Evolutionary conservation across 2,113 vertebrate species (phyloP), one percentile per base, ranked within the genome.

Genomic region (Chaenocephalus aceratus): DNA sequence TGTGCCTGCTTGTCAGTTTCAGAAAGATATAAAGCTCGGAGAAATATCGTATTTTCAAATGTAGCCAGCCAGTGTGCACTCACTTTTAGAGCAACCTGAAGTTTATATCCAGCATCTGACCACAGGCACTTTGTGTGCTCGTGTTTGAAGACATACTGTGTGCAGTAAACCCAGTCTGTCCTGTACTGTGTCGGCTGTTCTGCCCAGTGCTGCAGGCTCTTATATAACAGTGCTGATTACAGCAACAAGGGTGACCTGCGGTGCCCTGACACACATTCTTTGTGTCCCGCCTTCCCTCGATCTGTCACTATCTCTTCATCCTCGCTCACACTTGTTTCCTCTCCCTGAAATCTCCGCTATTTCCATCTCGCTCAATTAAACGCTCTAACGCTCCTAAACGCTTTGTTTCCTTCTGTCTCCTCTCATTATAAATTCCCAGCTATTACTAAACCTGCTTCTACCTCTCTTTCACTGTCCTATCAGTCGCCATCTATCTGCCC

Each of bases 171-270:
- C 79, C 77, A 21, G 78, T 83, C 69, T 61, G 64, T 85, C 78
- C 82, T 69, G 83, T 75, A 72, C 67, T 72, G 58, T 54, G 85
- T 82, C 66, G 16, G 67, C 77, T 82, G 71, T 53, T 70, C 56
- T 77, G 49, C 67, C 67, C 79, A 18, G 56, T 69, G 66, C 79
- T 80, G 62, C 79, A 41, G 72, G 64, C 70, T 80, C 62, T 92
- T 93, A 85, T 85, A 74, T 92, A 91, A 92, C 74, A 77, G 54
- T 13, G 78, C 72, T 79, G 86, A 85, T 87, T 80, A 80, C 86
- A 87, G 66, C 77, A 85, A 73, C 79, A 65, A 77, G 63, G 79
- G 66, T 88, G 86, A 88, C 88, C 79, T 89, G 85, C 77, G n/a
- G 23, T 80, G 72, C 60, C 30, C 74, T 90, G 86, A 88, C 89